Conservation (phyloP, 2,888 invertebrate species). For the Synergus umbraculus region DNA sequence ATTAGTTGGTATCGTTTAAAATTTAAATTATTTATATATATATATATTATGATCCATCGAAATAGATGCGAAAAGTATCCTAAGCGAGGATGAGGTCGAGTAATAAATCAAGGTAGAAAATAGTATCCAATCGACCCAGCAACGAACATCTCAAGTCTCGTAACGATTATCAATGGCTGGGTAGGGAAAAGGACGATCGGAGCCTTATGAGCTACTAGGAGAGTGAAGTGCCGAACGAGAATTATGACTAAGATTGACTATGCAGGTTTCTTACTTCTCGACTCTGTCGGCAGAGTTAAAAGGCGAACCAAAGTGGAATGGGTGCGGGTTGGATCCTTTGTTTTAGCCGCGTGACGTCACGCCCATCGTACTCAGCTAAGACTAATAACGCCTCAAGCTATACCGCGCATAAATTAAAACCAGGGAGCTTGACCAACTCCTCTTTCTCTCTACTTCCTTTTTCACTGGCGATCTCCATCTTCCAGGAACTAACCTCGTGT, state of each 20-base stretch:
- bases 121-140: background rate
- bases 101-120: slow-evolving; percentile 7
- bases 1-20: background rate
- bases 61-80: background rate
- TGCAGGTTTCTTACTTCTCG: slow-evolving; percentile 47
- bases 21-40: background rate
- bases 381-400: slow-evolving; percentile 73
- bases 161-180: slow-evolving; percentile 20
- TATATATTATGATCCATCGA: background rate
- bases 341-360: slow-evolving; percentile 76
- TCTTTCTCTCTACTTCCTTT: background rate
- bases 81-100: background rate
- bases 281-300: slow-evolving; percentile 67
- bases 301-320: slow-evolving; percentile 64
- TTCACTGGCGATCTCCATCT: slow-evolving; percentile 9
- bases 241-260: slow-evolving; percentile 45
- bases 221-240: slow-evolving; percentile 40
- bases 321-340: slow-evolving; percentile 70
- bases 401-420: slow-evolving; percentile 75
- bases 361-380: slow-evolving; percentile 67
- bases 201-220: slow-evolving; percentile 11
- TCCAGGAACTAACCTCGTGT: slow-evolving; percentile 23
- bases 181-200: slow-evolving; percentile 18
- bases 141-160: slow-evolving; percentile 8
- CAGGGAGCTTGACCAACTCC: slow-evolving; percentile 57